Base-by-base conservation (phyloP, 2,797 vertebrate genomes). In the Rhinella marina region DNA sequence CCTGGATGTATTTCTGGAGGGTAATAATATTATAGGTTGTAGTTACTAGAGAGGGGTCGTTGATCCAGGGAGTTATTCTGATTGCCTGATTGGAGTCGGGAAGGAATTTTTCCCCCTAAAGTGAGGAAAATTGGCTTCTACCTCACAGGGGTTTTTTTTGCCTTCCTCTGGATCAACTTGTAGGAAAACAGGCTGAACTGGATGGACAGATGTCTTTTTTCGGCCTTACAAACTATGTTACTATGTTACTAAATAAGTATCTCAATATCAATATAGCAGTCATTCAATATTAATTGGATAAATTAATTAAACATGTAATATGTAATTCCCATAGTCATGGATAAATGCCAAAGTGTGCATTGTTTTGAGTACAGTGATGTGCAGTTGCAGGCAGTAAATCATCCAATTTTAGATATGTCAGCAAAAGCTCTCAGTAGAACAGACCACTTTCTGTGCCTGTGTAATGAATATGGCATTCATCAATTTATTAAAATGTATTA, bases 261-360 rank as follows among this genome's bases (percentile, higher is more conserved):
- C 59, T 61, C 61, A 77, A 83, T 80, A 83, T 87, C 81, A 83
- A 87, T 87, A 77, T 48, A 83, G 61, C 27, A 82, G 57, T 78
- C 86, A 87, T 87, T 77, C 81, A 54, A 29, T 64, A 87, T 83
- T 87, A 87, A 87, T 77, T 82, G 81, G 73, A 78, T 68, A 84
- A 83, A 88, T 82, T 88, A 84, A 88, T 88, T 70, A 88, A 88
- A 88, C 81, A 88, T 87, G 81, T 88, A 88, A 88, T 84, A 78
- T 78, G 81, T 61, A 80, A 68, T 87, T 87, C 81, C 81, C 80
- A 84, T 84, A 78, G 78, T 59, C 59, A 68, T 82, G 87, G 73
- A 83, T 88, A 78, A 84, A 88, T 84, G 87, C 87, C 81, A 84
- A 78, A 68, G 0, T 78, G 72, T 78, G 81, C 68, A 84, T 88